Evolutionary conservation across 2,797 vertebrate genomes (phyloP).

Genomic region (Cryptoblepharus egeriae): DNA sequence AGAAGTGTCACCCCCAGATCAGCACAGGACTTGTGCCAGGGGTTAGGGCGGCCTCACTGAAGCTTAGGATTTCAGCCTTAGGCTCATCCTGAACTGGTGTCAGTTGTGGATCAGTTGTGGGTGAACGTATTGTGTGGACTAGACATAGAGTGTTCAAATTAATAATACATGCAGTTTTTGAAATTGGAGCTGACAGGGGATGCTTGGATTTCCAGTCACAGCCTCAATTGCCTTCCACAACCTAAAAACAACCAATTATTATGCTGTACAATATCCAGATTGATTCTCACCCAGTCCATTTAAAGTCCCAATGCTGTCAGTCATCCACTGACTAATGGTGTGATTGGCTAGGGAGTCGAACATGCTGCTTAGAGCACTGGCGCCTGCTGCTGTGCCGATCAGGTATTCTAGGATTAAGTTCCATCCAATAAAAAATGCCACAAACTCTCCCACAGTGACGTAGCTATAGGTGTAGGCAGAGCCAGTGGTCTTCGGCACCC

Average conservation of each 20-base stretch:
- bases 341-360: conserved; percentile 96
- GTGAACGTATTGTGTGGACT: too few species aligned
- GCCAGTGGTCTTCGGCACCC: conserved; percentile 95
- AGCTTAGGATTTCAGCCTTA: too few species aligned
- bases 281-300: conserved; percentile 87
- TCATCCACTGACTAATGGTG: conserved; percentile 93
- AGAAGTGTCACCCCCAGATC: too few species aligned
- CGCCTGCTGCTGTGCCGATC: conserved; percentile 93
- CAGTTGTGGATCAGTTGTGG: background rate
- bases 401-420: conserved; percentile 97
- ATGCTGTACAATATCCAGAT: rapidly evolving
- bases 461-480: conserved; percentile 99
- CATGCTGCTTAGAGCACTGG: conserved; percentile 96
- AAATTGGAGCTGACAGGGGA: background rate
- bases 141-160: background rate
- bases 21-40: too few species aligned
- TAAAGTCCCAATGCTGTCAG: conserved; percentile 87
- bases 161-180: conserved; percentile 23
- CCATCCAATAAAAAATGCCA: conserved; percentile 98
- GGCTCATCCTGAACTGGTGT: background rate
- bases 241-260: background rate
- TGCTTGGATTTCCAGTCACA: conserved; percentile 2
- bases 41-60: too few species aligned
- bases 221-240: conserved; percentile 20
- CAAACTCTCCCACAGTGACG: conserved; percentile 94